These are phyloP conservation scores for Ptilorrhoa leucosticta DNA, from an alignment of 2,113 vertebrate genomes.

Conservation along the genomic window DNA sequence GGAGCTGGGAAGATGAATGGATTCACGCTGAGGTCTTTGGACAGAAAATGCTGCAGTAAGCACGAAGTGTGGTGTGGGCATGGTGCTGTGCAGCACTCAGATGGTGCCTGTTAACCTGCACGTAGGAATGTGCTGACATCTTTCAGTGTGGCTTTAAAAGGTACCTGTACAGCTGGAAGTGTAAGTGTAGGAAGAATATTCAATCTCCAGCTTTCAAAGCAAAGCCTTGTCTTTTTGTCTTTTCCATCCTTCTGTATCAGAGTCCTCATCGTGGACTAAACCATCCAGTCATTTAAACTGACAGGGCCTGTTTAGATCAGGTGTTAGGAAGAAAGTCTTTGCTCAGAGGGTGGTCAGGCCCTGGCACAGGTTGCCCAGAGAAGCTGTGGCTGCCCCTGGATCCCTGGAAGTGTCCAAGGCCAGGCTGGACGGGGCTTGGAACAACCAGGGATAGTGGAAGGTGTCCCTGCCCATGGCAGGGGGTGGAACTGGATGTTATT, in stretches of 20 bases:
- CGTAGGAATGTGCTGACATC: not conserved
- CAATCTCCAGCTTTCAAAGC: not conserved
- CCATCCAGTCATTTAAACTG: not conserved
- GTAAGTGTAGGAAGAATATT: not conserved
- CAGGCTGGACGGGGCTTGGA: fast-evolving
- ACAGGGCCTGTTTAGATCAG: not conserved
- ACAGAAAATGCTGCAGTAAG: not conserved
- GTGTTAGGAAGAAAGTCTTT: not conserved
- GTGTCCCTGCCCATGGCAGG: not conserved
- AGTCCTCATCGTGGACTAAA: not conserved
- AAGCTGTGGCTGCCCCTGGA: not conserved
- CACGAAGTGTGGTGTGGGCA: not conserved
- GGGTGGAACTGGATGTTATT: fast-evolving
- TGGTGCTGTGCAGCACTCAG: fast-evolving
- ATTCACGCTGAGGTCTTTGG: not conserved
- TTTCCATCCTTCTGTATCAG: not conserved
- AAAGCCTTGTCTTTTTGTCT: not conserved
- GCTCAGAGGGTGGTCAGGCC: not conserved
- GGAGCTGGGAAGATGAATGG: not conserved
- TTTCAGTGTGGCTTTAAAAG: not conserved
- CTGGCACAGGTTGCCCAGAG: not conserved
- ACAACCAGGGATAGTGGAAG: fast-evolving
- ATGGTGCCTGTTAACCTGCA: not conserved
- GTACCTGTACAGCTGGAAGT: not conserved
- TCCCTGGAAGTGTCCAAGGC: not conserved